Percentiles rank a stretch among this genome's conserved stretches.
Conservation (phyloP, 1,140 invertebrate species). For the Drosophila mojavensis region DNA sequence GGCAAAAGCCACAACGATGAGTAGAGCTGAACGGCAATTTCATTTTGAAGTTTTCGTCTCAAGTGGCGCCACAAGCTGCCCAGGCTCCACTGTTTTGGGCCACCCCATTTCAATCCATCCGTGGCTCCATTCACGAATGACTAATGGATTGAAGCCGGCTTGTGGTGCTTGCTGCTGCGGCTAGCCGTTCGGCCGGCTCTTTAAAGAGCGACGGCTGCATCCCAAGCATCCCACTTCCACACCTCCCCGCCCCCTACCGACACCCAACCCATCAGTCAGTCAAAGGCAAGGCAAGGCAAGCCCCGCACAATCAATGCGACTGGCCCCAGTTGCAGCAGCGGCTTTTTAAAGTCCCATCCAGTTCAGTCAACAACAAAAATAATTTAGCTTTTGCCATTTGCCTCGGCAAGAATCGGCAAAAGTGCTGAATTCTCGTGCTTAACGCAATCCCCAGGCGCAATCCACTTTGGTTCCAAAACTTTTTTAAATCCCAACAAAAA, state of each 20-base stretch:
- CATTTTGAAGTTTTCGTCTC: slow-evolving; percentile 76
- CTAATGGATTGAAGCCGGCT: slow-evolving; percentile 58
- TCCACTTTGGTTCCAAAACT: slow-evolving; percentile 5
- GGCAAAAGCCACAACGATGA: slow-evolving; percentile 22
- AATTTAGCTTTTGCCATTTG: slow-evolving; percentile 8
- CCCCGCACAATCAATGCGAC: neutral
- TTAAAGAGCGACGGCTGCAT: slow-evolving; percentile 27
- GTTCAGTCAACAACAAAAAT: slow-evolving; percentile 5
- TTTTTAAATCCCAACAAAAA: neutral
- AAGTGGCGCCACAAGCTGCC: slow-evolving; percentile 59
- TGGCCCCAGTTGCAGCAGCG: neutral
- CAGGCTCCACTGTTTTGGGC: neutral
- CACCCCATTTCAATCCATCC: neutral
- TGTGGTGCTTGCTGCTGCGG: neutral
- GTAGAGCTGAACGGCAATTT: slow-evolving; percentile 56
- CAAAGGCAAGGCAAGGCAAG: neutral
- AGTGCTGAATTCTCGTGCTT: slow-evolving; percentile 8
- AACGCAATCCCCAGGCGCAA: neutral
- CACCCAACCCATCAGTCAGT: neutral
- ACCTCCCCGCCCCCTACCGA: neutral
- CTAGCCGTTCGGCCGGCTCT: slow-evolving; percentile 44
- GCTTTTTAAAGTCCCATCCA: slow-evolving; percentile 4
- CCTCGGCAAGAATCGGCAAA: neutral
- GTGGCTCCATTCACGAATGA: slow-evolving; percentile 13
- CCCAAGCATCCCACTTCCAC: neutral